Evolutionary conservation across 2,888 invertebrate species (phyloP).

Genomic region (Bombyx huttoni): DNA sequence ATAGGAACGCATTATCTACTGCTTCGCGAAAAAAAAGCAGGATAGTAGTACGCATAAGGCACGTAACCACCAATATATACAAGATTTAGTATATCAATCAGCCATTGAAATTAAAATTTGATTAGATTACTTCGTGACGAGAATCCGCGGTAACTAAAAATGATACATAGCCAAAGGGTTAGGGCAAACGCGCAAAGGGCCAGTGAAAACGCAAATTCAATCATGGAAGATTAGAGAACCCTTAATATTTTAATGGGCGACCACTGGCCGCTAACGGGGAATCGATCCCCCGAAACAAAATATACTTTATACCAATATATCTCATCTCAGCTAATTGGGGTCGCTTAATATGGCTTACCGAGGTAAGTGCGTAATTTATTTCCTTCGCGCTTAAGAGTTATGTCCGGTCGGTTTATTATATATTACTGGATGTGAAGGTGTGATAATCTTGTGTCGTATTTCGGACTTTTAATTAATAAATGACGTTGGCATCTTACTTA

Average conservation of each 20-base stretch:
- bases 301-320: constrained; percentile 59
- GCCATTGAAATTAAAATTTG: too few species aligned
- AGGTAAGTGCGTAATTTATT: constrained; percentile 70
- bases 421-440: constrained; percentile 24
- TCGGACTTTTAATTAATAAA: constrained; percentile 16
- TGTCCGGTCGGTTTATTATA: constrained; percentile 27
- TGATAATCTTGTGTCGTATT: constrained; percentile 15
- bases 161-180: constrained; percentile 39
- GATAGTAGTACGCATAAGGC: too few species aligned
- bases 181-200: constrained; percentile 33
- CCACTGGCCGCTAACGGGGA: constrained; percentile 58
- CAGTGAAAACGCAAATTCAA: constrained; percentile 63
- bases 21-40: too few species aligned
- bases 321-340: constrained; percentile 68
- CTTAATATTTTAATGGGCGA: constrained; percentile 71
- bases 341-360: constrained; percentile 70
- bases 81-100: too few species aligned
- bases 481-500: neutral
- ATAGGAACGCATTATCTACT: too few species aligned
- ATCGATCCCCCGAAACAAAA: constrained; percentile 55
- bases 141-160: constrained; percentile 20
- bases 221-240: constrained; percentile 65
- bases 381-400: constrained; percentile 45
- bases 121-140: constrained; percentile 6
- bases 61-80: too few species aligned